Percentiles rank a stretch among this genome's conserved stretches.
These are phyloP conservation scores for Chaetodon trifascialis DNA, from an alignment of 2,113 vertebrate genomes.

Conservation along the genomic window DNA sequence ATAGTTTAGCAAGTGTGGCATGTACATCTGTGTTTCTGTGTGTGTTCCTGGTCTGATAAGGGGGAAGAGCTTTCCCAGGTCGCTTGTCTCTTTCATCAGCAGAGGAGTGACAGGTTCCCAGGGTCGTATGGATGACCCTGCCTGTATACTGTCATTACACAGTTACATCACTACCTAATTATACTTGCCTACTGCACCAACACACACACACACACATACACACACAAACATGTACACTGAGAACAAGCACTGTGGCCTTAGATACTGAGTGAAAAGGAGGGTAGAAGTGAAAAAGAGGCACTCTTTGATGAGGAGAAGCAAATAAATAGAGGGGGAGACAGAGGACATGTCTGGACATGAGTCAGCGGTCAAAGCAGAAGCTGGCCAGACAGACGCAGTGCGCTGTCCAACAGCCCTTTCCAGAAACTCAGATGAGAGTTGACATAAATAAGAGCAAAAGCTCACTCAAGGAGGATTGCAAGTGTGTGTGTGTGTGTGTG, in stretches of 20 bases:
- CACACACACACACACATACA: constrained; percentile 32
- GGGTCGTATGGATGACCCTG: constrained; percentile 75
- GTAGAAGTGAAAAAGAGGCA: constrained; percentile 34
- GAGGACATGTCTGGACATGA: constrained; percentile 75
- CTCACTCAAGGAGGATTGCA: constrained; percentile 38
- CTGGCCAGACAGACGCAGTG: constrained; percentile 53
- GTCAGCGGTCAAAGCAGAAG: constrained; percentile 68
- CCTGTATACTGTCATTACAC: constrained; percentile 77
- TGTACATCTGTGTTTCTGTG: constrained; percentile 28
- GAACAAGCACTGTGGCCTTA: constrained; percentile 42
- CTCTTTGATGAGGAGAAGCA: constrained; percentile 53
- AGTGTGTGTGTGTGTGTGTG: constrained; percentile 31
- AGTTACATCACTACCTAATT: constrained; percentile 78
- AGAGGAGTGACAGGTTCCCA: constrained; percentile 80
- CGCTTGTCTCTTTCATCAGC: constrained; percentile 80
- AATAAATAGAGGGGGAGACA: constrained; percentile 52
- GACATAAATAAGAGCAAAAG: constrained; percentile 60
- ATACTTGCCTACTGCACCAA: constrained; percentile 45
- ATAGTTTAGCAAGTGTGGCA: constrained; percentile 25
- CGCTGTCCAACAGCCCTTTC: constrained; percentile 55
- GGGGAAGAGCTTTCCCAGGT: constrained; percentile 81
- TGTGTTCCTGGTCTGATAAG: constrained; percentile 76
- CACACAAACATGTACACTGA: constrained; percentile 23
- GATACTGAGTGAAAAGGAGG: constrained; percentile 42
- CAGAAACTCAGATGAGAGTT: constrained; percentile 64